A percentile compares a stretch with the other conserved stretches of the same genome.
Conservation (phyloP, 2,888 invertebrate species). For the Thelaira solivaga region DNA sequence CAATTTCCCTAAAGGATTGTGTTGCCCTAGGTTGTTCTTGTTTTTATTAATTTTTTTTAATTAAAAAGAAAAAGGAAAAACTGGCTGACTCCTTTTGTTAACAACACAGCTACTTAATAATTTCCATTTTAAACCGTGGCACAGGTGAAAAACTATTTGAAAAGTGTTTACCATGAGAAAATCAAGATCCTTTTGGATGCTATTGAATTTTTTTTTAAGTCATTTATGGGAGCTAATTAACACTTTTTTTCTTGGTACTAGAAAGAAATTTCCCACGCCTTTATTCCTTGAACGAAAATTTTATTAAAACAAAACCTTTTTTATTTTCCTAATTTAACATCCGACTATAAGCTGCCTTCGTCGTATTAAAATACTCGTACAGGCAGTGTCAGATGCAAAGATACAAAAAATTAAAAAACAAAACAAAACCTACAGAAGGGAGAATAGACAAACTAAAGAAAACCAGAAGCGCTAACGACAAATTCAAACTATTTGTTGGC, state of each 20-base stretch:
- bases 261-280: conserved; percentile 69
- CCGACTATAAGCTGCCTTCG: conserved; percentile 9
- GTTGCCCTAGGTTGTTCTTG: too few species aligned
- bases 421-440: too few species aligned
- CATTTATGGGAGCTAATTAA: conserved; percentile 68
- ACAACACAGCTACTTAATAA: conserved; percentile 13
- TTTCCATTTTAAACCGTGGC: conserved; percentile 52
- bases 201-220: too few species aligned
- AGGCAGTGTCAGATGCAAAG: not conserved
- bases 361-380: not conserved
- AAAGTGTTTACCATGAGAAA: conserved; percentile 50
- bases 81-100: not conserved
- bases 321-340: conserved; percentile 30
- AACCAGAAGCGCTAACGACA: conserved; percentile 74
- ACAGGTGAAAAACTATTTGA: conserved; percentile 70
- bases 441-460: conserved; percentile 27
- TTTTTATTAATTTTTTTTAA: too few species aligned
- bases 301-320: conserved; percentile 56
- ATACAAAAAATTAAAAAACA: conserved; percentile 41
- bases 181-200: conserved; percentile 36
- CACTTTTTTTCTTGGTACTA: conserved; percentile 64
- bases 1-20: conserved; percentile 18
- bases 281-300: conserved; percentile 58
- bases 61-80: too few species aligned
- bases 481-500: conserved; percentile 44